Evolutionary conservation across 2,113 vertebrate genomes (phyloP).

Genomic region (Thamnophis sirtalis): DNA sequence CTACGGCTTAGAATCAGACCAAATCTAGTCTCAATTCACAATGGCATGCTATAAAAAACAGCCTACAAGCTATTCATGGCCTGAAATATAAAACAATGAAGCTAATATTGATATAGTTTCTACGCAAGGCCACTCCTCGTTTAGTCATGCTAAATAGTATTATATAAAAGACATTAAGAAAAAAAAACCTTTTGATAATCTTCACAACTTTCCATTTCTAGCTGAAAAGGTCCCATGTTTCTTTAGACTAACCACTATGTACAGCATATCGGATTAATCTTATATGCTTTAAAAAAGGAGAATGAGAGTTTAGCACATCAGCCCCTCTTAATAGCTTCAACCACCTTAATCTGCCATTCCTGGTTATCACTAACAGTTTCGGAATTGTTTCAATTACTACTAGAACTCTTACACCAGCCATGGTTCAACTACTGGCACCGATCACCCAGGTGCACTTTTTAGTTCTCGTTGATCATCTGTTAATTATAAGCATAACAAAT

Average conservation of each 20-base stretch:
- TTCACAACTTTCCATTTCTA: neutral
- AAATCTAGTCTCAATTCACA: neutral
- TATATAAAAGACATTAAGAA: neutral
- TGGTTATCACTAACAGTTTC: too few relatives aligned
- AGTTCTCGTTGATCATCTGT: neutral
- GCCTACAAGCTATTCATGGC: neutral
- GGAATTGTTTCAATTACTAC: neutral
- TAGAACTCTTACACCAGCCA: neutral
- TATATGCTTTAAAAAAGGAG: neutral
- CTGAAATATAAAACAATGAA: neutral
- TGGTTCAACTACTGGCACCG: neutral
- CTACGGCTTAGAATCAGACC: neutral
- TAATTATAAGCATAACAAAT: accelerated
- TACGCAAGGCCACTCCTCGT: neutral
- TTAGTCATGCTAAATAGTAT: neutral
- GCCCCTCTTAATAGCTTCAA: neutral
- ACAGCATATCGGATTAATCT: neutral
- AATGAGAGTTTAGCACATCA: neutral
- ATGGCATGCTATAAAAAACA: neutral
- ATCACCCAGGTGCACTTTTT: neutral
- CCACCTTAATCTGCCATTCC: neutral
- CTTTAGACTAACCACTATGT: neutral
- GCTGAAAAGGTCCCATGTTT: neutral
- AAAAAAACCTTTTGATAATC: neutral
- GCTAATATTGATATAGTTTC: neutral